Percentiles rank a stretch among this genome's conserved stretches.
phyloP scores from a whole-genome alignment of 2,797 vertebrate species.

The Poecile montanus region DNA sequence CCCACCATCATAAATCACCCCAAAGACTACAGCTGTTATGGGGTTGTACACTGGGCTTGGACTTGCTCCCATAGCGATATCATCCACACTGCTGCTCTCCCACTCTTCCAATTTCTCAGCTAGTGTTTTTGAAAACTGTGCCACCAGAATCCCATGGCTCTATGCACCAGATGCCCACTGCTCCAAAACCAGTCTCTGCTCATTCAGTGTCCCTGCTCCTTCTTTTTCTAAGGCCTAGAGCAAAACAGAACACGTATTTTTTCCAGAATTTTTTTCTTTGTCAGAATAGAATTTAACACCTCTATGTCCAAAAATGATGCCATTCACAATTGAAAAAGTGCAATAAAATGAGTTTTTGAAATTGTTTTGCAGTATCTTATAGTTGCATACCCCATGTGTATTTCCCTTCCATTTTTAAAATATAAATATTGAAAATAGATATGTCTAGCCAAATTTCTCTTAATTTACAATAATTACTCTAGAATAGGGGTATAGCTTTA shows the following conservation, averaged over 20 bases:
- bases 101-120: neutral
- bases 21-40: neutral
- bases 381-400: neutral
- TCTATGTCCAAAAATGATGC: neutral
- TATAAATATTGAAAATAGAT: neutral
- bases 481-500: neutral
- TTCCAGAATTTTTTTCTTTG: neutral
- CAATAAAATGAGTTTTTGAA: neutral
- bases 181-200: neutral
- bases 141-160: neutral
- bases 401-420: neutral
- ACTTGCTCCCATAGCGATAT: neutral
- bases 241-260: neutral
- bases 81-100: neutral
- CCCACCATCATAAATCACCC: conserved; percentile 4
- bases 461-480: neutral
- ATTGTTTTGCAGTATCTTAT: neutral
- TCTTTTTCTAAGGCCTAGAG: neutral
- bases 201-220: neutral
- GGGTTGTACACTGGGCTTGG: neutral
- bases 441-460: neutral
- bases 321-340: neutral
- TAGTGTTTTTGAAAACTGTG: neutral
- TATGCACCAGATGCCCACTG: neutral
- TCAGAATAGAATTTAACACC: neutral